Evolutionary conservation across 2,113 vertebrate species (phyloP).

Genomic region (Mustelus asterias): DNA sequence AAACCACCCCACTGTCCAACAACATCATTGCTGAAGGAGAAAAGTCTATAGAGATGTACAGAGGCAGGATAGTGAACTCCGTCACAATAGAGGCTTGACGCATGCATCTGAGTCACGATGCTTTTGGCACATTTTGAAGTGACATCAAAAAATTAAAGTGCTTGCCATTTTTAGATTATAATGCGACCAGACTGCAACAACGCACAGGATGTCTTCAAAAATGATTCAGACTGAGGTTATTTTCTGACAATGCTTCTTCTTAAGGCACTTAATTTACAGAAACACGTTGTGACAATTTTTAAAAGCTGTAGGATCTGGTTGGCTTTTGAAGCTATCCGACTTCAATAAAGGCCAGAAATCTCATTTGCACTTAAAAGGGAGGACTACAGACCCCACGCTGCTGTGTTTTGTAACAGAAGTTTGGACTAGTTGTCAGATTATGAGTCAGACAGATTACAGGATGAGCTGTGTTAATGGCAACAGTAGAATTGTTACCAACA

Average conservation of each 20-base stretch:
- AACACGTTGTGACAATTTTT: background rate
- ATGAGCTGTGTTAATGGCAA: background rate
- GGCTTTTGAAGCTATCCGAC: background rate
- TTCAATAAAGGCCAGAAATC: background rate
- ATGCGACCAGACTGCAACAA: background rate
- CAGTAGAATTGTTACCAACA: background rate
- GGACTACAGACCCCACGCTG: background rate
- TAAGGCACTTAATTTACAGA: slow-evolving; percentile 17
- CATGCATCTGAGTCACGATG: background rate
- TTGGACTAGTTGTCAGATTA: background rate
- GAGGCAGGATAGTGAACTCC: background rate
- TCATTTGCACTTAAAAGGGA: background rate
- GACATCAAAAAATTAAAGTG: background rate
- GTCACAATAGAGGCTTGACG: background rate
- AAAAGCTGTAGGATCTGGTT: background rate
- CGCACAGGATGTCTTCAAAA: background rate
- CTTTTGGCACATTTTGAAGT: background rate
- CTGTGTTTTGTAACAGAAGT: background rate
- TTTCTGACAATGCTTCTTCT: background rate
- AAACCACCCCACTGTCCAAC: background rate
- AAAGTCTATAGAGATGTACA: background rate
- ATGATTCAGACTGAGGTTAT: background rate
- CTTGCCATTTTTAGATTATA: background rate
- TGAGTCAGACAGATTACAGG: background rate
- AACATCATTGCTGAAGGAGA: background rate